phyloP scores from a whole-genome alignment of 2,888 invertebrate species.

The Dioctria rufipes region DNA sequence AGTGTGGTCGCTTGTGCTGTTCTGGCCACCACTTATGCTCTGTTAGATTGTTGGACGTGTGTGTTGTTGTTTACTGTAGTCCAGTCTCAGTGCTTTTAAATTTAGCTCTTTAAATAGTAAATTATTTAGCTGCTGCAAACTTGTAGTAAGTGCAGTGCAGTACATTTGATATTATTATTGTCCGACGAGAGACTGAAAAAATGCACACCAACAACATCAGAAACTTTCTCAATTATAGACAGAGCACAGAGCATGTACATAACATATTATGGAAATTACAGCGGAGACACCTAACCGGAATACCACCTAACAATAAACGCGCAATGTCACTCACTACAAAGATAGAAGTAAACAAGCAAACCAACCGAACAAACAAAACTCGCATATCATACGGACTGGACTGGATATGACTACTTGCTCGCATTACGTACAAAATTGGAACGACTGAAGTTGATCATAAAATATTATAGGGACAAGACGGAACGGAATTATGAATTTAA shows the following conservation, averaged over 20 bases:
- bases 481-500: too few relatives aligned
- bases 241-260: neutral
- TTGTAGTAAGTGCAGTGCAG: too few relatives aligned
- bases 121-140: too few relatives aligned
- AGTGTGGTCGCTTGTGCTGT: neutral
- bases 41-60: slow-evolving; percentile 35
- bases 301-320: neutral
- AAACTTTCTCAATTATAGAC: slow-evolving; percentile 11
- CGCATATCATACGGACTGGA: neutral
- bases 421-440: too few relatives aligned
- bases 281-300: neutral
- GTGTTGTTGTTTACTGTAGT: neutral
- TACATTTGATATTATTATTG: too few relatives aligned
- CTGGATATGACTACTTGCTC: neutral
- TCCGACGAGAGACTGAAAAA: too few relatives aligned
- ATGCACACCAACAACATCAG: neutral
- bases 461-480: too few relatives aligned
- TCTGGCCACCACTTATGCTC: neutral
- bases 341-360: neutral
- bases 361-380: slow-evolving; percentile 46
- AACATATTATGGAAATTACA: neutral
- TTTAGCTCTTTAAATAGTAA: too few relatives aligned
- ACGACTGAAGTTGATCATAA: too few relatives aligned
- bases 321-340: neutral
- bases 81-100: too few relatives aligned